Conservation (phyloP, 2,113 vertebrate genomes). For the Chinchilla lanigera region DNA sequence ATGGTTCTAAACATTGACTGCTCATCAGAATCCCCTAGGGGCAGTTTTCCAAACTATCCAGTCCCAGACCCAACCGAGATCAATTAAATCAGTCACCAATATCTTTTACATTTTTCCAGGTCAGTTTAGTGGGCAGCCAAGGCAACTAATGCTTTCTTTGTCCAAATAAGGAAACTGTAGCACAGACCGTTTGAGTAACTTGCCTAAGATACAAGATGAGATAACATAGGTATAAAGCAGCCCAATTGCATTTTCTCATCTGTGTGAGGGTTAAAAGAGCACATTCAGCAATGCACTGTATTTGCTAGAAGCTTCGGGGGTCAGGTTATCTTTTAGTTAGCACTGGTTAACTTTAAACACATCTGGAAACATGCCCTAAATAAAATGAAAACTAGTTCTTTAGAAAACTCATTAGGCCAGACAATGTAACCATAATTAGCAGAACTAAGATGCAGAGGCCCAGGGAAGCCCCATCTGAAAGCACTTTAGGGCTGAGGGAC, state of each 20-base stretch:
- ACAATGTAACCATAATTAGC: conserved; percentile 69
- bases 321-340: conserved; percentile 72
- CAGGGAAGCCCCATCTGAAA: conserved; percentile 74
- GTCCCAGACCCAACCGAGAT: not conserved
- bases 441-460: not conserved
- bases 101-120: not conserved
- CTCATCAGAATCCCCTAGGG: not conserved
- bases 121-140: not conserved
- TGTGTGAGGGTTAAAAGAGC: not conserved
- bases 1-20: not conserved
- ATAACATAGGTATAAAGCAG: not conserved
- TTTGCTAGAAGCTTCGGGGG: conserved; percentile 60
- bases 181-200: not conserved
- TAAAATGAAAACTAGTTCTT: conserved; percentile 75
- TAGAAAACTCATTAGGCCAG: conserved; percentile 71
- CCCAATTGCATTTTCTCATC: not conserved
- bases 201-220: not conserved
- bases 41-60: not conserved
- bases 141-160: not conserved
- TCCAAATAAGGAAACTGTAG: not conserved
- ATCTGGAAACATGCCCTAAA: conserved; percentile 79
- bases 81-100: not conserved
- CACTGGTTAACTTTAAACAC: conserved; percentile 67
- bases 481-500: conserved; percentile 58
- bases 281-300: not conserved